Percentiles rank a stretch among this genome's conserved stretches.
These are phyloP conservation scores for Gobionotothen gibberifrons DNA, from an alignment of 2,797 vertebrate genomes.

Conservation along the genomic window DNA sequence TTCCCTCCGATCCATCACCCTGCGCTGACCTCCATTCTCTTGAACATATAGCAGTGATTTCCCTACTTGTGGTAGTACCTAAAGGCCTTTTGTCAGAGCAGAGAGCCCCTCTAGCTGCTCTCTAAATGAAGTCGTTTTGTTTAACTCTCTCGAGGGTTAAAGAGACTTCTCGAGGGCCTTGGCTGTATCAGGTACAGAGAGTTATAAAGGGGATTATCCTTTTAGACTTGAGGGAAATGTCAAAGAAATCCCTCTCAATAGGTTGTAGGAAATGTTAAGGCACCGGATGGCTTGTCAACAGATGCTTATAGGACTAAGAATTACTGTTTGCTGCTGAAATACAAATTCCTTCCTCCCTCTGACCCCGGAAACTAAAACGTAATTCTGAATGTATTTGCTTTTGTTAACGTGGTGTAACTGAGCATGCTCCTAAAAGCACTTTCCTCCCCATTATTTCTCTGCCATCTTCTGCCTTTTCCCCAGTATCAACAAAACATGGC, in stretches of 20 bases:
- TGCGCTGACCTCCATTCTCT: constrained; percentile 57
- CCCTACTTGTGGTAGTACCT: constrained; percentile 39
- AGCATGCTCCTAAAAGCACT: neutral
- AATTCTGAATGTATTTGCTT: constrained; percentile 27
- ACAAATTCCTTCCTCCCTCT: constrained; percentile 18
- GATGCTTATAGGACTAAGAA: constrained; percentile 49
- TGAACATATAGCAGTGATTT: constrained; percentile 65
- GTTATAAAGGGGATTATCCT: constrained; percentile 75
- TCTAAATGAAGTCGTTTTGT: constrained; percentile 73
- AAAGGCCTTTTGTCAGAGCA: constrained; percentile 61
- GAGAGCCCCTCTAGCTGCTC: constrained; percentile 67
- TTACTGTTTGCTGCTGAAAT: constrained; percentile 37
- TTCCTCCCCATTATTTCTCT: neutral
- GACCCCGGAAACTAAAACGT: constrained; percentile 14
- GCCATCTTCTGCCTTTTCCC: neutral
- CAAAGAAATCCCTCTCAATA: constrained; percentile 64
- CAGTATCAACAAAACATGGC: constrained; percentile 1
- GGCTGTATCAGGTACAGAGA: constrained; percentile 72
- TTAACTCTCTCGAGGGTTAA: constrained; percentile 72
- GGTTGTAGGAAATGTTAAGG: constrained; percentile 65
- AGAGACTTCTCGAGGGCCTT: constrained; percentile 64
- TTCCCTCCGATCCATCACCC: constrained; percentile 56
- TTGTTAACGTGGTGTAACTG: neutral
- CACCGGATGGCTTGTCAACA: constrained; percentile 61
- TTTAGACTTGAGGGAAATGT: constrained; percentile 70